Percentiles rank a stretch among this genome's conserved stretches.
These are phyloP conservation scores for Metaphire vulgaris DNA, from an alignment of 1,140 invertebrate species.

Conservation along the genomic window DNA sequence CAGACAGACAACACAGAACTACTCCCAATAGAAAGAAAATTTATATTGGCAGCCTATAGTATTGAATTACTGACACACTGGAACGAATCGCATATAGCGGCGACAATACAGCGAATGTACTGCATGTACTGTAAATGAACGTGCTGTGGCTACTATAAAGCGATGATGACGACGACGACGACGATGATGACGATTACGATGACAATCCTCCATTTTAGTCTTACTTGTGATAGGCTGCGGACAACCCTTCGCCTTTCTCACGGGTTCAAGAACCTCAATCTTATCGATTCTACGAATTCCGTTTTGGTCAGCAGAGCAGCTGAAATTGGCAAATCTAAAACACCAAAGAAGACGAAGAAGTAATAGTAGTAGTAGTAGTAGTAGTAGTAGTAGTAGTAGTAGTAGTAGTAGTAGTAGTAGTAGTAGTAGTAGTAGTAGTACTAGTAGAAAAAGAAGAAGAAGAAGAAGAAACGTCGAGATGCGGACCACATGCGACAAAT, in stretches of 20 bases:
- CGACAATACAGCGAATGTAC: too few relatives aligned
- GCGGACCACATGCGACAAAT: neutral
- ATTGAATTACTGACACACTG: neutral
- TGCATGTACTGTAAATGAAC: neutral
- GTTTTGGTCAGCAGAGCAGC: neutral
- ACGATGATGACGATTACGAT: neutral
- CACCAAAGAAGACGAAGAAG: neutral
- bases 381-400: too few relatives aligned
- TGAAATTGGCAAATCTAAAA: neutral
- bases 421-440: neutral
- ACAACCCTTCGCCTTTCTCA: neutral
- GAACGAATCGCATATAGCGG: too few relatives aligned
- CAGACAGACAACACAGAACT: neutral
- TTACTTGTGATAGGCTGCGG: neutral
- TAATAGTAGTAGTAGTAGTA: neutral
- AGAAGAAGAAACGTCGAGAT: neutral
- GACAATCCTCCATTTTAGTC: neutral
- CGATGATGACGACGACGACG: neutral
- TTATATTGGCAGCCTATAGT: neutral
- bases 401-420: too few relatives aligned
- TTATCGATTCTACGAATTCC: neutral
- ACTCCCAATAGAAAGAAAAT: neutral
- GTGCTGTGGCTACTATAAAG: neutral
- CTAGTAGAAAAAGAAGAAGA: neutral
- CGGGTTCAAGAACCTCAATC: neutral